Evolutionary conservation across 2,797 vertebrate species (phyloP).

Genomic region (Peromyscus melanophrys): DNA sequence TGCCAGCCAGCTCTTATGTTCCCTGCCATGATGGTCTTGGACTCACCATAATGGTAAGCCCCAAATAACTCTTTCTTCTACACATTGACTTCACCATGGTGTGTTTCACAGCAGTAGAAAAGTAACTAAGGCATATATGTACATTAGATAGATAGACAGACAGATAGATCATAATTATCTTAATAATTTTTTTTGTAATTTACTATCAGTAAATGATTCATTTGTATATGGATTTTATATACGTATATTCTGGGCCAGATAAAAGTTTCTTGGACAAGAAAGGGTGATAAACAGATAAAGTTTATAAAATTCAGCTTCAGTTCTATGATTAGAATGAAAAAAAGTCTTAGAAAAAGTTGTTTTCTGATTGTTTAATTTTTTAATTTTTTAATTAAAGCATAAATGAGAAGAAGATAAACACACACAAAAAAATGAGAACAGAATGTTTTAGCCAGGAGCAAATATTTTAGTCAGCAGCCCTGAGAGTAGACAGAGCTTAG

Average conservation of each 20-base stretch:
- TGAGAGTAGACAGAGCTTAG: background rate
- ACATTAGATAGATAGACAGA: too few species aligned
- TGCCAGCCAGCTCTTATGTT: background rate
- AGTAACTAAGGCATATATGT: too few species aligned
- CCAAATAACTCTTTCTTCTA: background rate
- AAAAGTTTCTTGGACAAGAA: background rate
- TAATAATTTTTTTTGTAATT: background rate
- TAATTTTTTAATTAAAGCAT: background rate
- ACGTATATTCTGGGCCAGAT: background rate
- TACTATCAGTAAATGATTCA: background rate
- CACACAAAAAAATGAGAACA: background rate
- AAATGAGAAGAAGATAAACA: background rate
- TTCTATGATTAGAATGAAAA: background rate
- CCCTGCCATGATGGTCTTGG: background rate
- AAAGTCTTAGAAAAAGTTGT: background rate
- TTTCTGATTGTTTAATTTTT: background rate
- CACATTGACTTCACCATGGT: background rate
- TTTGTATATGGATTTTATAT: background rate
- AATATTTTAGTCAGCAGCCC: too few species aligned
- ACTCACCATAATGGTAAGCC: background rate
- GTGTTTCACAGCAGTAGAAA: background rate
- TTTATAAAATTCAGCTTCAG: background rate
- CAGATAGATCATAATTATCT: background rate
- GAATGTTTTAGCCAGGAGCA: background rate
- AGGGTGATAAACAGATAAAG: background rate